Evolutionary conservation across 2,797 vertebrate genomes (phyloP).

Genomic region (Melopsittacus undulatus): DNA sequence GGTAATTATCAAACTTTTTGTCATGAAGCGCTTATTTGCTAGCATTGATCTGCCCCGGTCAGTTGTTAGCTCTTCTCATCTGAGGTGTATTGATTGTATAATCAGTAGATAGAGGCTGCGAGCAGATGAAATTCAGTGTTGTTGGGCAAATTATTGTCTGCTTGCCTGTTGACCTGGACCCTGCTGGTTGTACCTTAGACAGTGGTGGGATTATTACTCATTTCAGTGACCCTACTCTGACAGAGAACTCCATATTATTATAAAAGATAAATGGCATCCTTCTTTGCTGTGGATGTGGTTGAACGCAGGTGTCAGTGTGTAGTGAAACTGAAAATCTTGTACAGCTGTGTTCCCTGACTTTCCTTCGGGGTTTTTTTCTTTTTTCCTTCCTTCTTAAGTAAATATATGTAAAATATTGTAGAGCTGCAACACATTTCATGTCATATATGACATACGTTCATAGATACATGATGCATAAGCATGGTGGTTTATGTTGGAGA

Average conservation of each 20-base stretch:
- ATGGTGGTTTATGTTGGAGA: not conserved
- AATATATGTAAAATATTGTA: not conserved
- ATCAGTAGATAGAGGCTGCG: slow-evolving; percentile 94
- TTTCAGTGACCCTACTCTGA: slow-evolving; percentile 79
- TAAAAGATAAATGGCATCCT: slow-evolving; percentile 85
- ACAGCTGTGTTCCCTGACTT: not conserved
- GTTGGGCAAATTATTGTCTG: slow-evolving; percentile 98
- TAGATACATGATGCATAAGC: not conserved
- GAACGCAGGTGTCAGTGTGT: slow-evolving; percentile 68
- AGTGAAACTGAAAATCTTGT: slow-evolving; percentile 15
- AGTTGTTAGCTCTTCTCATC: slow-evolving; percentile 99
- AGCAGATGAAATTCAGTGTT: slow-evolving; percentile 98
- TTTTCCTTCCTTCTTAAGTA: not conserved
- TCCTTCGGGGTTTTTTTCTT: not conserved
- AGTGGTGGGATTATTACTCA: slow-evolving; percentile 81
- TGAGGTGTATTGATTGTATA: slow-evolving; percentile 97
- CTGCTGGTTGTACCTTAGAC: slow-evolving; percentile 83
- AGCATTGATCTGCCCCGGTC: slow-evolving; percentile 98
- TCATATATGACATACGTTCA: not conserved
- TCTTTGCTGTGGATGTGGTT: slow-evolving; percentile 74
- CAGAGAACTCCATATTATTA: slow-evolving; percentile 79
- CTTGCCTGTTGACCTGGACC: slow-evolving; percentile 93
- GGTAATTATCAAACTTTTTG: slow-evolving; percentile 96
- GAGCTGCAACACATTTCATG: not conserved
- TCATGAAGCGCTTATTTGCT: slow-evolving; percentile 98